Percentiles rank a stretch among this genome's conserved stretches.
Conservation (phyloP, 2,113 vertebrate genomes). For the Empidonax alnorum region DNA sequence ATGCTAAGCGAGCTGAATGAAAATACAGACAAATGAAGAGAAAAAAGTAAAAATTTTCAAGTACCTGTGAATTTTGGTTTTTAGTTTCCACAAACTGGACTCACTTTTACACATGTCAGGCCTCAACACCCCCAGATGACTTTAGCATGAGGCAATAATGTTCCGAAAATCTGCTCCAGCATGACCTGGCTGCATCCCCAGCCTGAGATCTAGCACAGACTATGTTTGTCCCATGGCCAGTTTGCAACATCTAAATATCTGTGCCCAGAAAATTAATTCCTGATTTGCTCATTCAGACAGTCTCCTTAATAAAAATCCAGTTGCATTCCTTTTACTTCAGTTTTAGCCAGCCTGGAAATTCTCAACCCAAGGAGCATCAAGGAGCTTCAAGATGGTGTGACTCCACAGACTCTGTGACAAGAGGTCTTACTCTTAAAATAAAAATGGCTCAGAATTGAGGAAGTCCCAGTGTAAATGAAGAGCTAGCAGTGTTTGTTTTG, state of each 20-base stretch:
- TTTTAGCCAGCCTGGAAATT: neutral
- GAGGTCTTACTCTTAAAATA: neutral
- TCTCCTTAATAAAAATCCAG: neutral
- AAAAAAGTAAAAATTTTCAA: neutral
- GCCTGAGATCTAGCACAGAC: neutral
- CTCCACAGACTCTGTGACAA: neutral
- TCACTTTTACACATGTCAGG: neutral
- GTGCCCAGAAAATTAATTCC: neutral
- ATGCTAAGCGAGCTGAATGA: neutral
- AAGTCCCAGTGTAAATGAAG: neutral
- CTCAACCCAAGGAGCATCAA: neutral
- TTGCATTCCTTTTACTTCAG: neutral
- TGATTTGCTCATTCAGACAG: neutral
- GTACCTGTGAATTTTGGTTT: neutral
- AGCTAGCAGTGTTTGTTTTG: neutral
- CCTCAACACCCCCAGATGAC: neutral
- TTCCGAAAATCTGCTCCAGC: neutral
- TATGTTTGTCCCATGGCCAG: neutral
- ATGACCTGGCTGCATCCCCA: neutral
- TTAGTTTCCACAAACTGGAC: neutral
- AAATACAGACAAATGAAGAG: neutral
- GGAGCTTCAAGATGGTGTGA: neutral
- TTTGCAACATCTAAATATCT: neutral
- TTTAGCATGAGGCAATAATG: neutral
- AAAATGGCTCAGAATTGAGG: slow-evolving; percentile 4